Evolutionary conservation across 1,140 invertebrate species (phyloP).

Genomic region (Prorops nasuta): DNA sequence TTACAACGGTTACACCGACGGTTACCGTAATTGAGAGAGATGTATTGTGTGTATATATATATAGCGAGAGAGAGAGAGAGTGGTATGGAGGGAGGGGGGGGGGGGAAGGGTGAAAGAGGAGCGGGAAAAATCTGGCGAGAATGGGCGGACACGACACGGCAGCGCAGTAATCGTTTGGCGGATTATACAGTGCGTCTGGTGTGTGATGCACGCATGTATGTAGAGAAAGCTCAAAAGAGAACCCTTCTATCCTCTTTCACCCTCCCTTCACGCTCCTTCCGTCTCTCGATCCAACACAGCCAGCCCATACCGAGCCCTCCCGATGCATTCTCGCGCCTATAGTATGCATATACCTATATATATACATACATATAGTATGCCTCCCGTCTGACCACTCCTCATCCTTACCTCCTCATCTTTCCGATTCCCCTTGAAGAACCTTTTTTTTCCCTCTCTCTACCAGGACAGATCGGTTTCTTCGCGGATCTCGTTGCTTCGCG

Average conservation of each 20-base stretch:
- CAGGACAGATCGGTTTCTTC: constrained; percentile 25
- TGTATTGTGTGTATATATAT: background rate
- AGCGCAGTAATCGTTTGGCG: constrained; percentile 26
- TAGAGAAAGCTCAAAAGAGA: background rate
- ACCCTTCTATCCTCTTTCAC: background rate
- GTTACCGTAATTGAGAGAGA: constrained; percentile 21
- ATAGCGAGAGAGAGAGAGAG: background rate
- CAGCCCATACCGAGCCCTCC: too few relatives aligned
- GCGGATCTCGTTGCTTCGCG: constrained; percentile 13
- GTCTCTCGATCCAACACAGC: background rate
- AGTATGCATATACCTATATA: too few relatives aligned
- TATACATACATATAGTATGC: too few relatives aligned
- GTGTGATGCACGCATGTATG: background rate
- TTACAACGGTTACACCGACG: constrained; percentile 33
- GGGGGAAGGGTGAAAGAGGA: background rate
- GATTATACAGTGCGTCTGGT: constrained; percentile 19
- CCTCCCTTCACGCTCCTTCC: background rate
- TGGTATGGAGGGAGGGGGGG: background rate
- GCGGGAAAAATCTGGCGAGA: constrained; percentile 32
- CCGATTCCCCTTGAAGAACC: background rate
- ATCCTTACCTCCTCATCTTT: background rate
- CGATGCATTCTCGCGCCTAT: background rate
- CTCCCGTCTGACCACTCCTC: background rate
- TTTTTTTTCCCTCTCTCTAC: background rate
- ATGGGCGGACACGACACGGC: constrained; percentile 28